These are phyloP conservation scores for Diplolepis rosae DNA, from an alignment of 2,888 invertebrate species.

Conservation along the genomic window DNA sequence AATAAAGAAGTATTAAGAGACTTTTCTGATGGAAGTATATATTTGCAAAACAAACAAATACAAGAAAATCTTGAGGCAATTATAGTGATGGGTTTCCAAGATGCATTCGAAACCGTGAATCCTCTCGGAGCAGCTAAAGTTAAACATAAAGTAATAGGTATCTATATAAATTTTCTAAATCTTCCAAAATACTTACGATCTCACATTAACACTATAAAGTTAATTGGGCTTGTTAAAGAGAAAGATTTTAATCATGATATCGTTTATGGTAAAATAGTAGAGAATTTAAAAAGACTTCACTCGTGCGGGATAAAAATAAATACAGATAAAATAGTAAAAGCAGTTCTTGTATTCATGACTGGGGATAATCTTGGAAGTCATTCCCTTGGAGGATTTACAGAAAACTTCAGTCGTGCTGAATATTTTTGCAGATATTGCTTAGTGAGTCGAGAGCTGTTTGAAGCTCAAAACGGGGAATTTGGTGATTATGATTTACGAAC, in stretches of 20 bases:
- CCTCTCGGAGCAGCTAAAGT: conserved; percentile 54
- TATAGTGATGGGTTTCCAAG: conserved; percentile 55
- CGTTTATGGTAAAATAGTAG: conserved; percentile 47
- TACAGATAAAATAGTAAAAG: conserved; percentile 40
- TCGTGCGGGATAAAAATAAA: conserved; percentile 40
- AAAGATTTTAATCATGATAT: conserved; percentile 51
- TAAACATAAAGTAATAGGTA: conserved; percentile 56
- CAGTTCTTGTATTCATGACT: conserved; percentile 46
- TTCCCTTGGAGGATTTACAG: conserved; percentile 56
- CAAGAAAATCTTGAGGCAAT: conserved; percentile 32
- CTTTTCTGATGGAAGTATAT: conserved; percentile 34
- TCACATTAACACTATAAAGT: conserved; percentile 52
- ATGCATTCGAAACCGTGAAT: conserved; percentile 60
- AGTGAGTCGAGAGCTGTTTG: conserved; percentile 28
- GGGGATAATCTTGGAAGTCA: conserved; percentile 48
- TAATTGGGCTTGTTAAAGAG: conserved; percentile 56
- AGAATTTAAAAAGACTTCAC: conserved; percentile 54
- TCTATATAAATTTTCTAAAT: conserved; percentile 56
- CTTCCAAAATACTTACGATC: conserved; percentile 48
- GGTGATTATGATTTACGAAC: conserved; percentile 34
- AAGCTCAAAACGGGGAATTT: conserved; percentile 11
- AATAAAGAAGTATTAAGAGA: conserved; percentile 17
- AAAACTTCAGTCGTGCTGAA: conserved; percentile 52
- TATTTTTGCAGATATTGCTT: conserved; percentile 56
- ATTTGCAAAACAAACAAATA: conserved; percentile 26